Evolutionary conservation across 1,140 invertebrate species (phyloP), one percentile per base, ranked within the genome.

Genomic region (Zaprionus kolodkinae): DNA sequence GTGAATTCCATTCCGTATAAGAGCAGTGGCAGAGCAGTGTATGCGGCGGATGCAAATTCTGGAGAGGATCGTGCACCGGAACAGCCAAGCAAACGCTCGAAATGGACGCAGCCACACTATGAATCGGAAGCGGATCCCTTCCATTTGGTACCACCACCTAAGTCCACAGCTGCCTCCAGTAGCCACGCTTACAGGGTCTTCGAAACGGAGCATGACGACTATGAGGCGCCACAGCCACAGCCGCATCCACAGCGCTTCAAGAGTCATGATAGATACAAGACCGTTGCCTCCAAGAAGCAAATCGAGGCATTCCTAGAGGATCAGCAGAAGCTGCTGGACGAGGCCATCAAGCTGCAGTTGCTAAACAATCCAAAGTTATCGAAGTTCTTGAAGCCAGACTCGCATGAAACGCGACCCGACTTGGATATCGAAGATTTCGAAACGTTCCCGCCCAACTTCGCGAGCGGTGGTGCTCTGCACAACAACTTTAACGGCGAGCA

Each of bases 271-370:
- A 84, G 91, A 12, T 91, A 84, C 45, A 92, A 91, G 57, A 81
- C n/a, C 15, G 80, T 91, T 30, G 91, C 91, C 6, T 91, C 91
- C 25, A 88, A 92, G 38, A 92, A 92, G 54, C 91, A 92, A 59
- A 91, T 92, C 15, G 81, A 91, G 48, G 81, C 84, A 0, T 92
- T 81, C 52, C 38, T 92, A 1, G 91, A 92, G 60, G 91, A 92
- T 61, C 90, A 91, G 30, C 87, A 89, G 21, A 91, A 91, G 56
- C 69, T 92, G 7, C 75, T 91, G 1, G 91, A 92, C 36, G 88
- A 92, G 17, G 84, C 85, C 30, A 81, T 92, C 12, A 90, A 92
- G 36, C 52, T 85, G 21, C 86, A 92, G 61, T 56, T 92, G 40
- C 54, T 89, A 0, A 92, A 81, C 43, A 87, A 87, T 61, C 87